These are phyloP conservation scores for Acropora tenuis DNA, from an alignment of 64 coral and sea anemone species.

Conservation along the genomic window DNA sequence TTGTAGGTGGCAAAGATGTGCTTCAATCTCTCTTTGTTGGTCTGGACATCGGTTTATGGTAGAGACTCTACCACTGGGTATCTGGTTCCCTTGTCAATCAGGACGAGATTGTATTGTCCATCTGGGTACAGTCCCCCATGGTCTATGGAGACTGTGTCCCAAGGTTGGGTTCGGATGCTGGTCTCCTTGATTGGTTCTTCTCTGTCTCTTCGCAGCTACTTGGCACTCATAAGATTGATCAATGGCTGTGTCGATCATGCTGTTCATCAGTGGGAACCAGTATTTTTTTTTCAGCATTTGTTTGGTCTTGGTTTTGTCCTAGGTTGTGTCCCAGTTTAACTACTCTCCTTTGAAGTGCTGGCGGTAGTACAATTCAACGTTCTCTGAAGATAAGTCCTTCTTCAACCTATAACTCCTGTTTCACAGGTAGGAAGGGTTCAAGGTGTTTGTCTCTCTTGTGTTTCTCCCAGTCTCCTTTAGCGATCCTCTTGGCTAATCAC, in stretches of 20 bases:
- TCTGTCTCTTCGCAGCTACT: constrained; percentile 18
- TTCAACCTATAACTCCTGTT: constrained; percentile 25
- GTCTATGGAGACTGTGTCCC: constrained; percentile 64
- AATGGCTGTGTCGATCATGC: constrained; percentile 39
- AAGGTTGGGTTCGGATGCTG: too few species aligned
- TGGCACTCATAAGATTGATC: constrained; percentile 35
- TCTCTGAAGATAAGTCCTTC: constrained; percentile 42
- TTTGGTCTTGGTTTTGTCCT: too few species aligned
- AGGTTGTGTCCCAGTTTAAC: too few species aligned
- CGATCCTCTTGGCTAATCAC: constrained; percentile 15
- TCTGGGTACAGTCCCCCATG: constrained; percentile 50
- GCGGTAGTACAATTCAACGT: neutral
- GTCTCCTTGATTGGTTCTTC: constrained; percentile 31
- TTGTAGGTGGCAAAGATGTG: constrained; percentile 49
- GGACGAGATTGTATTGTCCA: constrained; percentile 51
- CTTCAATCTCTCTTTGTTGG: constrained; percentile 59
- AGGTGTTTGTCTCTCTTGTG: neutral
- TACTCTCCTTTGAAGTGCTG: too few species aligned
- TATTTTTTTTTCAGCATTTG: too few species aligned
- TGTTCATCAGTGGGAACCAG: too few species aligned
- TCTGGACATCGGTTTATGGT: constrained; percentile 21
- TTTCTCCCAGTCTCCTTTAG: neutral
- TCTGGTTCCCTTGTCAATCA: neutral
- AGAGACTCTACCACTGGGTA: neutral
- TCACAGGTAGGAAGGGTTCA: constrained; percentile 25